Evolutionary conservation across 2,113 vertebrate genomes (phyloP), one percentile per base, ranked within the genome.

Genomic region (Tachycineta bicolor): DNA sequence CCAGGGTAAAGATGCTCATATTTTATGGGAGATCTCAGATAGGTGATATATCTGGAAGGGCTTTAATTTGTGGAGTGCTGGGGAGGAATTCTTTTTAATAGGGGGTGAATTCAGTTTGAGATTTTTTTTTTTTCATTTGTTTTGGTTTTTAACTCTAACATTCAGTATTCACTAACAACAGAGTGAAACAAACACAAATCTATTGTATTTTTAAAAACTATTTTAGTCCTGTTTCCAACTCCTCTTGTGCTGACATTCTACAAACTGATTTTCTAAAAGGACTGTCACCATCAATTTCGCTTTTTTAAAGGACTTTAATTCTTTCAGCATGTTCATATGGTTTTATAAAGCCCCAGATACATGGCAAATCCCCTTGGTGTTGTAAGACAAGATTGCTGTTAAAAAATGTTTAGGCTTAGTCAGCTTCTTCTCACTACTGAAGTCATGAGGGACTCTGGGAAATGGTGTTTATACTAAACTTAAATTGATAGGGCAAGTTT

Each of bases 331-430:
- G 98, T 98, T 97, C 98, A 97, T 97, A 98, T 98, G 97, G 98
- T 98, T 98, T 98, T 98, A 98, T 98, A 98, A 98, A 98, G 97
- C 98, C 97, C 98, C 97, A 98, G 97, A 98, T 98, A 96, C 97
- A 97, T 82, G 94, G 97, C 97, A 98, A 98, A 98, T 98, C 98
- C 98, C 98, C 97, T 98, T 95, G 98, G 98, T 98, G 98, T 98
- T 98, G 98, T 98, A 98, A 98, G 98, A 98, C 98, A 98, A 98
- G 98, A 98, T 98, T 98, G 98, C 98, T 98, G 98, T 98, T 98
- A 98, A 98, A 98, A 98, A 98, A 98, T 98, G 98, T 98, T 98
- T 98, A 98, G 98, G 98, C 98, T 98, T 98, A 98, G 98, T 98
- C 98, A 98, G 98, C 98, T 98, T 97, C 98, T 98, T 97, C 98